Evolutionary conservation across 2,888 invertebrate genomes (phyloP).

Genomic region (Apodemia duryi): DNA sequence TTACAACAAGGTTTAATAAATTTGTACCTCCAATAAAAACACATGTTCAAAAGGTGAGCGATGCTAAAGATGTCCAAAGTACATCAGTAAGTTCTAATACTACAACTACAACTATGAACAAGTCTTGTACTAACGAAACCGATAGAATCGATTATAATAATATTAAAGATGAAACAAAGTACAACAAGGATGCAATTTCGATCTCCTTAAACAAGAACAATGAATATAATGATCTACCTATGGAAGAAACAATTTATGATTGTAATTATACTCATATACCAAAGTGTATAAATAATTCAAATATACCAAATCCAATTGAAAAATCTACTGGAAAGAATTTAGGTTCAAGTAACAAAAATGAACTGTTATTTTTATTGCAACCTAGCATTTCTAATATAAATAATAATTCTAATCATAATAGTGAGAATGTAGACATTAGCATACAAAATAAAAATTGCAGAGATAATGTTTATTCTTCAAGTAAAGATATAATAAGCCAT

Average conservation of each 20-base stretch:
- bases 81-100: background rate
- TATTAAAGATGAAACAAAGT: background rate
- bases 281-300: background rate
- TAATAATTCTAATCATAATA: background rate
- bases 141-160: background rate
- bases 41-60: background rate
- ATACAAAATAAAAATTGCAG: background rate
- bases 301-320: background rate
- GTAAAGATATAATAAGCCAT: too few relatives aligned
- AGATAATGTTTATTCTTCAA: too few relatives aligned
- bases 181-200: background rate
- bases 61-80: background rate
- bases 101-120: background rate
- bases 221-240: background rate
- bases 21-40: slow-evolving; percentile 46
- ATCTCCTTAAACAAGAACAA: background rate
- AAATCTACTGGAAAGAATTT: background rate
- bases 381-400: background rate
- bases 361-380: background rate
- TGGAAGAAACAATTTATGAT: background rate
- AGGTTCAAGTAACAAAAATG: background rate
- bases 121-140: background rate
- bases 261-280: background rate
- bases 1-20: slow-evolving; percentile 40
- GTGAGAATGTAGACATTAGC: background rate